Percentiles rank a stretch among this genome's conserved stretches.
These are phyloP conservation scores for Atherix ibis DNA, from an alignment of 2,888 invertebrate genomes.

Conservation along the genomic window DNA sequence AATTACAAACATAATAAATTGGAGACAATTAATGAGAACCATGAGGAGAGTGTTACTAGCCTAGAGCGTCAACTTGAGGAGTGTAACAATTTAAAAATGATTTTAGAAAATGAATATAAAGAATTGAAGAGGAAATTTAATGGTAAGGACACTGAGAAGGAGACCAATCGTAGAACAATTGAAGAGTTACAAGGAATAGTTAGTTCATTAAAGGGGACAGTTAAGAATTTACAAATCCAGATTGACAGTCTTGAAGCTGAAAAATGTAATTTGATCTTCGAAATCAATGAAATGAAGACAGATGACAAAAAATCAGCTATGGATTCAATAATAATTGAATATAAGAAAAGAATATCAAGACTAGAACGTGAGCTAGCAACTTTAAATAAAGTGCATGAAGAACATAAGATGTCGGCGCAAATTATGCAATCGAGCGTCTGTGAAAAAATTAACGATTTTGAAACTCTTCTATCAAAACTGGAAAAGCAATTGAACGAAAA, in stretches of 20 bases:
- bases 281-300: constrained; percentile 21
- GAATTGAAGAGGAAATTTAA: constrained; percentile 40
- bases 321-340: constrained; percentile 12
- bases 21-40: constrained; percentile 55
- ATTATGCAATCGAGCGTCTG: constrained; percentile 16
- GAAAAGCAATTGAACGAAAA: constrained; percentile 14
- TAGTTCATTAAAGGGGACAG: constrained; percentile 18
- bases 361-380: constrained; percentile 18
- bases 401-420: constrained; percentile 18
- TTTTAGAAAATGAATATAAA: constrained; percentile 42
- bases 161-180: constrained; percentile 16
- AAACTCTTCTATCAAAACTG: constrained; percentile 14
- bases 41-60: constrained; percentile 49
- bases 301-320: constrained; percentile 14
- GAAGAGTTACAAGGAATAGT: constrained; percentile 19
- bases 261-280: constrained; percentile 20
- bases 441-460: constrained; percentile 16
- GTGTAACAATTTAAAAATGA: constrained; percentile 39
- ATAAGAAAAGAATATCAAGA: constrained; percentile 16
- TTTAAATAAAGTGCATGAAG: constrained; percentile 19
- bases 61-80: constrained; percentile 51
- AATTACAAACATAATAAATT: constrained; percentile 42
- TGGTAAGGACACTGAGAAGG: constrained; percentile 23
- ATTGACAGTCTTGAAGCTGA: constrained; percentile 20
- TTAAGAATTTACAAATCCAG: constrained; percentile 22